Conservation (phyloP, 2,888 invertebrate genomes). For the Leptinotarsa haldemani region DNA sequence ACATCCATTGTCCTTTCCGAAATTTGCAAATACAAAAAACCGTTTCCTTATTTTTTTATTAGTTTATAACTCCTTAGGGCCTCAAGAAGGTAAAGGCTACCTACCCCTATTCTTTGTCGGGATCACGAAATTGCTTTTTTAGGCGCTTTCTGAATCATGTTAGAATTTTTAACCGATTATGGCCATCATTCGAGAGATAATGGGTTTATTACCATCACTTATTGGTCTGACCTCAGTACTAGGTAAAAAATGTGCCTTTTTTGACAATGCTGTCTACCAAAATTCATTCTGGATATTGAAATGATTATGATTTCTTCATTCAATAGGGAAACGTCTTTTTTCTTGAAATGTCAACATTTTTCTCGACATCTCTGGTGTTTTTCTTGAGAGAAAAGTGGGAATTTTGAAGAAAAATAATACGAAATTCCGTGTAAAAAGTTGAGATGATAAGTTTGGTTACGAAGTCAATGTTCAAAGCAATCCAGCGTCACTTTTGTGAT, state of each 20-base stretch:
- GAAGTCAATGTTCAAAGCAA: no score
- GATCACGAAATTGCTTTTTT: conserved; percentile 7
- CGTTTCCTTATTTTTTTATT: conserved; percentile 29
- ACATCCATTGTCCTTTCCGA: neutral
- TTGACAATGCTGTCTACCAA: neutral
- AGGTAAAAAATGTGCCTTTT: neutral
- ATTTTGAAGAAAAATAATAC: no score
- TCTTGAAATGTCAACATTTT: no score
- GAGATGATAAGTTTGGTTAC: no score
- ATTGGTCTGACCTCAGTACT: neutral
- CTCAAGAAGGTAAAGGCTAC: conserved; percentile 23
- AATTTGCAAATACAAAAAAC: conserved; percentile 17
- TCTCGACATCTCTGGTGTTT: no score
- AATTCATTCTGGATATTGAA: neutral
- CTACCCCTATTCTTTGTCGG: conserved; percentile 22
- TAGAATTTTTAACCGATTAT: conserved; percentile 23
- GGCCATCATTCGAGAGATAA: conserved; percentile 18
- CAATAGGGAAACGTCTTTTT: no score
- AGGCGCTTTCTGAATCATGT: neutral
- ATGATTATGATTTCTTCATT: no score
- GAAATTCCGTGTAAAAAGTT: no score
- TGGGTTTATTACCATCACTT: conserved; percentile 5
- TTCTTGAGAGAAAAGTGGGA: no score
- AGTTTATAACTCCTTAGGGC: conserved; percentile 31
- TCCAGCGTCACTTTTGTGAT: no score